phyloP scores from a whole-genome alignment of 2,797 vertebrate genomes.

The Allobates femoralis region DNA sequence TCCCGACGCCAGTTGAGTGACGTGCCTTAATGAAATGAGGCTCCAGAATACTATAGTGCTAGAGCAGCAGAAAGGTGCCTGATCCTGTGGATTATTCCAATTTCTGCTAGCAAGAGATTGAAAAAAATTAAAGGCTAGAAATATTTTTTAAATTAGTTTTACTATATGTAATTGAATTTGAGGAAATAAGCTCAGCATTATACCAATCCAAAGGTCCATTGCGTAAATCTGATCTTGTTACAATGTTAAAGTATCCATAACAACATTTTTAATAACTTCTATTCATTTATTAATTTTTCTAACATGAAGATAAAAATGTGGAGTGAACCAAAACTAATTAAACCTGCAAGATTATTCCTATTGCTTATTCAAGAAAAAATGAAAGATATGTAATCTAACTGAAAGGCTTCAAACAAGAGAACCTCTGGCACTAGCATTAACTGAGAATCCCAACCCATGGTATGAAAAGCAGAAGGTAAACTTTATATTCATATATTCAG shows the following conservation, averaged over 20 bases:
- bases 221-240: conserved; percentile 15
- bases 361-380: conserved; percentile 38
- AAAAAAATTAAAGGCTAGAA: background rate
- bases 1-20: no score
- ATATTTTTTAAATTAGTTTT: background rate
- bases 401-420: conserved; percentile 1
- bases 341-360: conserved; percentile 28
- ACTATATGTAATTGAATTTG: background rate
- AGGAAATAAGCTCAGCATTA: background rate
- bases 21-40: no score
- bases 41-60: no score
- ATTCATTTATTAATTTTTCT: conserved; percentile 12
- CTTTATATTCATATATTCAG: conserved; percentile 41
- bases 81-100: background rate
- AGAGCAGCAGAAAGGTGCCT: no score
- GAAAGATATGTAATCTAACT: conserved; percentile 23
- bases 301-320: background rate
- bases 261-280: background rate
- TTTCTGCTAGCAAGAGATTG: background rate
- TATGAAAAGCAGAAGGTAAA: conserved; percentile 31
- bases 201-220: background rate
- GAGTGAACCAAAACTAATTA: conserved; percentile 11
- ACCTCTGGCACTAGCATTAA: conserved; percentile 43
- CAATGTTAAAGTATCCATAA: conserved; percentile 23
- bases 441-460: conserved; percentile 1